phyloP scores from a whole-genome alignment of 1,140 invertebrate genomes.

The Lordiphosa mommai region DNA sequence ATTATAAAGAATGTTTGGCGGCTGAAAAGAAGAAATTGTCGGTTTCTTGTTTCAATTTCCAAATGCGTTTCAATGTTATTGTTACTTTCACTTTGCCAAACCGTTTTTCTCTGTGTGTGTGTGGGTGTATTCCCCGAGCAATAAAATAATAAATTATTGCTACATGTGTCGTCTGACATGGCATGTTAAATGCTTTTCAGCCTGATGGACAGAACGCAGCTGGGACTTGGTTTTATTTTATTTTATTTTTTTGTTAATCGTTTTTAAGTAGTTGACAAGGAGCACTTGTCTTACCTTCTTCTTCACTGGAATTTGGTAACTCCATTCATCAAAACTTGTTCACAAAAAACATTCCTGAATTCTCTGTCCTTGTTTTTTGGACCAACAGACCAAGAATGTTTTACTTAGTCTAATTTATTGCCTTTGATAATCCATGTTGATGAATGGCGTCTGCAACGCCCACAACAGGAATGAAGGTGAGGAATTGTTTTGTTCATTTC shows the following conservation, averaged over 20 bases:
- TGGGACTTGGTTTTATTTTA: not conserved
- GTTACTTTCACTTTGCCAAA: slow-evolving; percentile 8
- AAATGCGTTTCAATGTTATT: slow-evolving; percentile 27
- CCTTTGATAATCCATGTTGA: slow-evolving; percentile 66
- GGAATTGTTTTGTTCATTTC: not conserved
- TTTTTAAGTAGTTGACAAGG: not conserved
- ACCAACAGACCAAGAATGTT: slow-evolving; percentile 7
- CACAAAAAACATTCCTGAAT: not conserved
- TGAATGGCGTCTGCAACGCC: slow-evolving; percentile 48
- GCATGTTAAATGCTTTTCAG: slow-evolving; percentile 25
- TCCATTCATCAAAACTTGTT: slow-evolving; percentile 60
- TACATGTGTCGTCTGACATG: slow-evolving; percentile 13
- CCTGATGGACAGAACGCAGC: not conserved
- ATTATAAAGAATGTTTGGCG: slow-evolving; percentile 48
- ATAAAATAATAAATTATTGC: slow-evolving; percentile 32
- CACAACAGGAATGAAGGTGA: slow-evolving; percentile 35
- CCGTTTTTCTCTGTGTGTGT: not conserved
- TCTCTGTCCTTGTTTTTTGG: too few species aligned
- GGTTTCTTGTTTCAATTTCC: slow-evolving; percentile 48
- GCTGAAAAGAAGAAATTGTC: slow-evolving; percentile 37
- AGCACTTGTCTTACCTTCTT: slow-evolving; percentile 25
- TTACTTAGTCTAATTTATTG: slow-evolving; percentile 65
- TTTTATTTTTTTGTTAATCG: not conserved
- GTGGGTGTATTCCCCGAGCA: slow-evolving; percentile 22
- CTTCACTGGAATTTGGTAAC: slow-evolving; percentile 39